phyloP scores from a whole-genome alignment of 2,797 vertebrate species.

The Squalus acanthias region DNA sequence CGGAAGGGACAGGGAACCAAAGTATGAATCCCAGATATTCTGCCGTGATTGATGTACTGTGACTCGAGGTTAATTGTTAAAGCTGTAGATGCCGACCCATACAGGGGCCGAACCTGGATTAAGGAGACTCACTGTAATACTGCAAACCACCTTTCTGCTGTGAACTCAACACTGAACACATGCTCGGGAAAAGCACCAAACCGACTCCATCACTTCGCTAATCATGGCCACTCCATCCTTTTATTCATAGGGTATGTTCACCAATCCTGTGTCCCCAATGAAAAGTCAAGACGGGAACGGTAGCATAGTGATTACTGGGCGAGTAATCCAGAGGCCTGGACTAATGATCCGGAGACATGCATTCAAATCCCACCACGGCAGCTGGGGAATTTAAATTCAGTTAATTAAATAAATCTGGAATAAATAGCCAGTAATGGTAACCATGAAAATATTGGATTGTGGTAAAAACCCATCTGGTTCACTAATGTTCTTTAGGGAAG shows the following conservation, averaged over 20 bases:
- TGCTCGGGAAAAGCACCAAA: neutral
- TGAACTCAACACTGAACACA: neutral
- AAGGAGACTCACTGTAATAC: neutral
- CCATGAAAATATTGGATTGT: too few relatives aligned
- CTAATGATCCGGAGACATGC: too few relatives aligned
- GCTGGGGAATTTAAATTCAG: too few relatives aligned
- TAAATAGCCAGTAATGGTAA: too few relatives aligned
- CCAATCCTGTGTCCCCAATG: neutral
- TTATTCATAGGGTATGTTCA: neutral
- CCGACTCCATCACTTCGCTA: neutral
- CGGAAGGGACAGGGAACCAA: too few relatives aligned
- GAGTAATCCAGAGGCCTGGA: too few relatives aligned
- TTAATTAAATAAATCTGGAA: too few relatives aligned
- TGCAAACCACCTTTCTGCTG: neutral
- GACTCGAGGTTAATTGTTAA: neutral
- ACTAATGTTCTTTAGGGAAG: too few relatives aligned
- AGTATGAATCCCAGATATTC: neutral
- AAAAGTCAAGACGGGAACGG: too few relatives aligned
- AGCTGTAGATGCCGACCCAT: neutral
- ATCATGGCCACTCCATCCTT: neutral
- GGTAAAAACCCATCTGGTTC: too few relatives aligned
- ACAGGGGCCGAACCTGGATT: neutral
- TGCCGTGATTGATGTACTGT: neutral
- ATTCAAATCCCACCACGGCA: too few relatives aligned
- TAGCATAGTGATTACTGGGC: too few relatives aligned